Base-by-base conservation (phyloP, 1,140 invertebrate species). In the Leptinotarsa texana region DNA sequence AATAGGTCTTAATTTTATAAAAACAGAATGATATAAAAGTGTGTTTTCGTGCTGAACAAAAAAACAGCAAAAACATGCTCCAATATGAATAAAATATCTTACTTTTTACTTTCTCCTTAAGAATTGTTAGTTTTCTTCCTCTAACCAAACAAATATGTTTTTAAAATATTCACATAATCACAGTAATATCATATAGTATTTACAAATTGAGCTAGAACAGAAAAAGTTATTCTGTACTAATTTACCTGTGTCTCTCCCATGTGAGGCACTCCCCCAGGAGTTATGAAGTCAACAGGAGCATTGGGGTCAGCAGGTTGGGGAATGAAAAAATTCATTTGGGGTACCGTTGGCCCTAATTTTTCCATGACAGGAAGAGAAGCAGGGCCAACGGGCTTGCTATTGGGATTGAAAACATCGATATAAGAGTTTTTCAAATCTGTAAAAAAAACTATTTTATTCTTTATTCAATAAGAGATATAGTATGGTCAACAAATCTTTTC, bases 331-430 rank as follows among this genome's bases (percentile, higher is more conserved):
- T 85, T 85, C 81, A 84, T 80, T 78, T 89, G 86, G 27, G 86
- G 85, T 2, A 85, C 69, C 74, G 48, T 84, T 81, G 70, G 48
- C 4, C 63, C 61, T 17, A 75, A 48, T 49, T 74, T 21, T 48
- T 88, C 84, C 85, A 83, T 75, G 83, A 78, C n/a, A 82, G 86
- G 61, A 85, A 86, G 66, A 82, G 83, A 18, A 85, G 84, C 3
- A 87, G 88, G 5, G 86, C 88, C 74, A 85, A 15, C 76, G 74
- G 84, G 82, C 69, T 86, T 86, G 24, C 89, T 89, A 76, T 88
- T 87, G 27, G 92, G 91, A 88, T 94, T 95, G 85, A 96, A 92
- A 47, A 96, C 92, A 86, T 96, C 94, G 69, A 96, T 93, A 85
- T 96, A 96, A 69, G 92, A 92, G 82, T 91, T 91, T 84, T 93